phyloP scores from a whole-genome alignment of 2,113 vertebrate genomes.

The Morphnarchus princeps region DNA sequence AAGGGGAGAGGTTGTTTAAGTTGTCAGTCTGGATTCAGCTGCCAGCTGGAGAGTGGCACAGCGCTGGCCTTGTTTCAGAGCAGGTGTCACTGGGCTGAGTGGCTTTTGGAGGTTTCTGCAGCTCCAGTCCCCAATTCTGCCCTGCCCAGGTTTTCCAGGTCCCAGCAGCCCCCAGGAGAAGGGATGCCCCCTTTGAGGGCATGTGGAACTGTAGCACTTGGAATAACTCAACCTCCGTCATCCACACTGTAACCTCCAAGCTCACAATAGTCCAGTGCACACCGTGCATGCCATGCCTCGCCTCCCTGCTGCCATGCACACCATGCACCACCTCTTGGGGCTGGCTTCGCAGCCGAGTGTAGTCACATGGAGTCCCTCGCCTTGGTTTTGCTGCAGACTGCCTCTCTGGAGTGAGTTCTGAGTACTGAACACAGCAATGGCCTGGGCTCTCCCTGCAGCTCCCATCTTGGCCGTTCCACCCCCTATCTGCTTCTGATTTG shows the following conservation, averaged over 20 bases:
- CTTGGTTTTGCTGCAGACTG: not conserved
- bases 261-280: not conserved
- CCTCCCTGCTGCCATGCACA: not conserved
- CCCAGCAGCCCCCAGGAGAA: not conserved
- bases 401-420: not conserved
- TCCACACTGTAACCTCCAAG: not conserved
- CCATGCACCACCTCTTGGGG: accelerated
- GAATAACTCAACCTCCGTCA: not conserved
- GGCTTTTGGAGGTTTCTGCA: not conserved
- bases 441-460: not conserved
- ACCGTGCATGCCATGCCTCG: no score
- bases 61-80: not conserved
- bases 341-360: accelerated
- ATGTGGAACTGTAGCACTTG: not conserved
- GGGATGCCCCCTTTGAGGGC: not conserved
- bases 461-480: not conserved
- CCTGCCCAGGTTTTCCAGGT: not conserved
- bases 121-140: not conserved
- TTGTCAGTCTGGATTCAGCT: not conserved
- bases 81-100: not conserved
- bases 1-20: not conserved
- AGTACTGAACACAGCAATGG: not conserved
- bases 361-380: not conserved
- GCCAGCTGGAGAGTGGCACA: not conserved
- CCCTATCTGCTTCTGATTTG: not conserved